Base-by-base conservation (phyloP, 2,797 vertebrate genomes). In the Gallinago solitaria region DNA sequence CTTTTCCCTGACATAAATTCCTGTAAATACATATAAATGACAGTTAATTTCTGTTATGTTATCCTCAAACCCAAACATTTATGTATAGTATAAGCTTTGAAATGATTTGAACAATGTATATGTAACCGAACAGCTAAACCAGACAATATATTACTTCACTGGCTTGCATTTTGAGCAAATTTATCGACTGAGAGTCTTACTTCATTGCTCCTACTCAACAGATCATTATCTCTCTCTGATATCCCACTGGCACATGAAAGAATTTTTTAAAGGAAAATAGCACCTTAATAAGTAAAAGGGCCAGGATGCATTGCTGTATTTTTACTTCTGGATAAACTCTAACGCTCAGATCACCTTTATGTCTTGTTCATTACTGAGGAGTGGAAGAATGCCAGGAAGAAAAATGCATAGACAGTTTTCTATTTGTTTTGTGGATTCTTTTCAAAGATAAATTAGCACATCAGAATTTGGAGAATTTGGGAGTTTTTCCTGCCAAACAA, bases 171-270 rank as follows among this genome's bases (percentile, higher is more conserved):
- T 73, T 75, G 76, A 85, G 30, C 53, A 90, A 75, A 91, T 91
- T 86, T 90, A 93, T 75, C 88, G 71, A 95, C 65, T 67, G 33
- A 79, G 77, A 73, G 65, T 54, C 85, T 91, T 78, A 48, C 75
- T 96, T 76, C 70, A 64, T 48, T 71, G 41, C 69, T 89, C 45
- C 69, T 81, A 71, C 73, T 96, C 87, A 94, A 61, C 87, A 93
- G 84, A 88, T 83, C 56, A 68, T 87, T 85, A 67, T 85, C 73
- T 35, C 45, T 48, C 82, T 83, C 65, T 68, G 69, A 69, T 88
- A 91, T 45, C 68, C 57, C 93, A 95, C 28, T 13, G 78, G 75
- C 71, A 92, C 78, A 54, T n/a, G 39, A 51, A 83, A 86, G 76
- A 83, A 50, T 83, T 75, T 95, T 81, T 65, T 64, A 21, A 87